Evolutionary conservation across 2,888 invertebrate genomes (phyloP).

Genomic region (Abscondita cerata): DNA sequence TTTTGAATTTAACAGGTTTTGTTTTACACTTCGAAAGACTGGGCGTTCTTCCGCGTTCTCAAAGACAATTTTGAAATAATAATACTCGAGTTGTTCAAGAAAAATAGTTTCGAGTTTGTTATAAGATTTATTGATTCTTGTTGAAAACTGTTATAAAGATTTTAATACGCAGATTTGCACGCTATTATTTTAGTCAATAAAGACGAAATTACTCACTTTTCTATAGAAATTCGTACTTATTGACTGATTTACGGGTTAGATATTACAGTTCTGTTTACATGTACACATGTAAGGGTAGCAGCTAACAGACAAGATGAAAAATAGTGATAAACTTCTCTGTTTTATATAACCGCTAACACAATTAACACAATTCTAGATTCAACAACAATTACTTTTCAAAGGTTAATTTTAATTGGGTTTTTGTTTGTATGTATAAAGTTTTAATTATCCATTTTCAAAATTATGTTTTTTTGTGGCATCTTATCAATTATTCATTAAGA

Average conservation of each 20-base stretch:
- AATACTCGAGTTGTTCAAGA: too few relatives aligned
- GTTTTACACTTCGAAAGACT: too few relatives aligned
- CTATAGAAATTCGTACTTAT: slow-evolving; percentile 32
- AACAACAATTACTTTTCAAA: neutral
- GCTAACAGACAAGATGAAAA: neutral
- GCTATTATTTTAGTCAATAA: slow-evolving; percentile 41
- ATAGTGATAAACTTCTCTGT: neutral
- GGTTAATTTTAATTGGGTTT: neutral
- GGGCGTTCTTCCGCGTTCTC: too few relatives aligned
- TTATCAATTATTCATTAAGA: too few relatives aligned
- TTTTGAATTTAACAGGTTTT: too few relatives aligned
- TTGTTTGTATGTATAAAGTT: too few relatives aligned
- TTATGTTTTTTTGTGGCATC: too few relatives aligned
- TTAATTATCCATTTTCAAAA: too few relatives aligned
- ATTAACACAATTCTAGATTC: neutral
- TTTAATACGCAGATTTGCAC: slow-evolving; percentile 47
- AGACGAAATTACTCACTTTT: slow-evolving; percentile 31
- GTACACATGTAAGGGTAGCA: neutral
- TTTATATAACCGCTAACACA: neutral
- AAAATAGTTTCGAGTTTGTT: slow-evolving; percentile 15
- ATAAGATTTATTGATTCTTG: slow-evolving; percentile 43
- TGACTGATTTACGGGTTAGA: slow-evolving; percentile 34
- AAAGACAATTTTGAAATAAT: too few relatives aligned
- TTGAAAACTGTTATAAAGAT: slow-evolving; percentile 37
- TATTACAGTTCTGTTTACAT: neutral